Evolutionary conservation across 2,888 invertebrate species (phyloP).

Genomic region (Orchesellides sinensis): DNA sequence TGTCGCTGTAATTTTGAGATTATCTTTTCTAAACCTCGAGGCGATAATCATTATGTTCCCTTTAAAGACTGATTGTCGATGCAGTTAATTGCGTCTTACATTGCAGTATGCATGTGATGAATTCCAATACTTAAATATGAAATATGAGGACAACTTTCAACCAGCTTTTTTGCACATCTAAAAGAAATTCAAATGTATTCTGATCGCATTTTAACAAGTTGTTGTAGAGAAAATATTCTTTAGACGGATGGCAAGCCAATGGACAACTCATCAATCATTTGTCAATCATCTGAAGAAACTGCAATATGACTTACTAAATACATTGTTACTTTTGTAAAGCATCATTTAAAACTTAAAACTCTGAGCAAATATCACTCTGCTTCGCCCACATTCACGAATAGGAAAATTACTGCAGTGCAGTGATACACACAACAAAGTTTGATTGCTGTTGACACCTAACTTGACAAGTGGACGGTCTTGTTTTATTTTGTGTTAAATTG

Average conservation of each 20-base stretch:
- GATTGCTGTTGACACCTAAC: slow-evolving; percentile 54
- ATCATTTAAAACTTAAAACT: not conserved
- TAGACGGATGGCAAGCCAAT: not conserved
- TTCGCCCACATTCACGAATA: slow-evolving; percentile 38
- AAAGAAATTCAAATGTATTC: slow-evolving; percentile 12
- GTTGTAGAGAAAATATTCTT: not conserved
- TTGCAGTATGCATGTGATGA: not conserved
- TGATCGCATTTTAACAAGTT: not conserved
- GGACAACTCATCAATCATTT: slow-evolving; percentile 55
- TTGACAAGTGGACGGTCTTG: slow-evolving; percentile 63
- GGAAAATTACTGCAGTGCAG: not conserved
- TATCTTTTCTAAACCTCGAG: too few relatives aligned
- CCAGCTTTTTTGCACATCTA: too few relatives aligned
- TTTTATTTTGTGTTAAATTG: slow-evolving; percentile 26
- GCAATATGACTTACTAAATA: not conserved
- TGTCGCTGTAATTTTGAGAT: too few relatives aligned
- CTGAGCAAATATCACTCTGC: slow-evolving; percentile 23
- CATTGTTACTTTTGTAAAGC: not conserved
- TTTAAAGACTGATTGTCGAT: too few relatives aligned
- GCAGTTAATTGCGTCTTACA: too few relatives aligned
- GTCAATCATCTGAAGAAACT: slow-evolving; percentile 42
- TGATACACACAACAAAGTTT: not conserved
- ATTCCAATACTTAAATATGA: not conserved
- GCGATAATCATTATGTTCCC: too few relatives aligned
- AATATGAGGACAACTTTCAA: not conserved